phyloP scores from a whole-genome alignment of 1,140 invertebrate genomes.

The Anoplolepis gracilipes region DNA sequence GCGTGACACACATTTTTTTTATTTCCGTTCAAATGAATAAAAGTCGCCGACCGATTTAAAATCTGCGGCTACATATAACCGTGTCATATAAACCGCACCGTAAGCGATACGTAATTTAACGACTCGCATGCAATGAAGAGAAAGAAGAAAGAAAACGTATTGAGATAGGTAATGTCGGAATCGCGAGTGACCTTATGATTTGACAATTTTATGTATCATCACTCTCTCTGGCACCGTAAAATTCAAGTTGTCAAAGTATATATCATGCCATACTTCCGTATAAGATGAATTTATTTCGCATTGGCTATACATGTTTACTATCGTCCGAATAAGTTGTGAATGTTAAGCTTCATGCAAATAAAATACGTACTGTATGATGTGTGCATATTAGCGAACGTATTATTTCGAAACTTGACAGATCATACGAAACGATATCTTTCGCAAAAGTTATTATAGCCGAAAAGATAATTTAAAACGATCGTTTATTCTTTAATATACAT shows the following conservation, averaged over 20 bases:
- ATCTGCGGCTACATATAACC: background rate
- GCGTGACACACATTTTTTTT: constrained; percentile 24
- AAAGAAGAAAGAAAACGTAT: background rate
- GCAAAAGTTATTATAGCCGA: background rate
- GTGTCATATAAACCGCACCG: background rate
- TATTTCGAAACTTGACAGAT: background rate
- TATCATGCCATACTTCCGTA: background rate
- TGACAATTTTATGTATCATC: background rate
- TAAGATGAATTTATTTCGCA: constrained; percentile 12
- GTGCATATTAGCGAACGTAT: background rate
- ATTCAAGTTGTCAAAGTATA: background rate
- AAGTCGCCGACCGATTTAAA: constrained; percentile 10
- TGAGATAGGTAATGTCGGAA: background rate
- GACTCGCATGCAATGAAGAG: too few species aligned
- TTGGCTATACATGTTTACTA: background rate
- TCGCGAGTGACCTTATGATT: background rate
- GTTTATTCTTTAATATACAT: background rate
- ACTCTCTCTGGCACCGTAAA: background rate
- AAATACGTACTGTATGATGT: constrained; percentile 5
- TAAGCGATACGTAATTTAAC: background rate
- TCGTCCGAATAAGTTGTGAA: background rate
- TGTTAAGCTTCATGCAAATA: background rate
- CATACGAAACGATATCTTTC: background rate
- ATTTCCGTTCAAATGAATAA: background rate
- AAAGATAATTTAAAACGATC: background rate